phyloP scores from a whole-genome alignment of 2,888 invertebrate species.

The Campoplex capitator region DNA sequence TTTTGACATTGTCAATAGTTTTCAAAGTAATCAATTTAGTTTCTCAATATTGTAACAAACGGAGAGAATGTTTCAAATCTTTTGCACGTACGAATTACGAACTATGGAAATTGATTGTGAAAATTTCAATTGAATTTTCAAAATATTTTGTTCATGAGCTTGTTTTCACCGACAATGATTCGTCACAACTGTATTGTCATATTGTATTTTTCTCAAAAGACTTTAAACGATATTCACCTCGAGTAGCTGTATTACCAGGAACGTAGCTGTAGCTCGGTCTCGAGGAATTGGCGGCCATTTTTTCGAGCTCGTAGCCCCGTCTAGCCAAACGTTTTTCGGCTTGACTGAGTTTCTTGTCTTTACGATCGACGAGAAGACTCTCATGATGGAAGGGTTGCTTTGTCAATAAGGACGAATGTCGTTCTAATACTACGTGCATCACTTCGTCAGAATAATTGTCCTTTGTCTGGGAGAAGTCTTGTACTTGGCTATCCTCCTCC shows the following conservation, averaged over 20 bases:
- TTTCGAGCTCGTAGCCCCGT: constrained; percentile 96
- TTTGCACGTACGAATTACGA: too few species aligned
- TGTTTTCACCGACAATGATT: not conserved
- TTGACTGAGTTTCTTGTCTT: constrained; percentile 96
- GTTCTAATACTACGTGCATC: constrained; percentile 88
- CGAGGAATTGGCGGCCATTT: constrained; percentile 90
- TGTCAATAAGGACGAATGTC: constrained; percentile 88
- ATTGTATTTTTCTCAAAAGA: not conserved
- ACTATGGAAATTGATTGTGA: too few species aligned
- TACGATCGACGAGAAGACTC: constrained; percentile 96
- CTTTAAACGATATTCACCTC: constrained; percentile 75
- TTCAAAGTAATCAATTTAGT: not conserved
- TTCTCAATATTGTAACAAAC: not conserved
- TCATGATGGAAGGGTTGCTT: constrained; percentile 98
- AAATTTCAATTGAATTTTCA: too few species aligned
- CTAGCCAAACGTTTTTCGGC: constrained; percentile 97
- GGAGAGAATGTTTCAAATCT: not conserved
- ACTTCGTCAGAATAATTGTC: constrained; percentile 93
- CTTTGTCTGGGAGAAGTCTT: constrained; percentile 90
- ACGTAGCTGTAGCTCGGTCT: constrained; percentile 86
- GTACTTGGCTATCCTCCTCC: constrained; percentile 92
- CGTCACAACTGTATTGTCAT: not conserved
- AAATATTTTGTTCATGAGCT: too few species aligned
- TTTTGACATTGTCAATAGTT: not conserved
- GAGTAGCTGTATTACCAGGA: constrained; percentile 83